phyloP scores from a whole-genome alignment of 2,888 invertebrate species.

The Apoderus coryli region DNA sequence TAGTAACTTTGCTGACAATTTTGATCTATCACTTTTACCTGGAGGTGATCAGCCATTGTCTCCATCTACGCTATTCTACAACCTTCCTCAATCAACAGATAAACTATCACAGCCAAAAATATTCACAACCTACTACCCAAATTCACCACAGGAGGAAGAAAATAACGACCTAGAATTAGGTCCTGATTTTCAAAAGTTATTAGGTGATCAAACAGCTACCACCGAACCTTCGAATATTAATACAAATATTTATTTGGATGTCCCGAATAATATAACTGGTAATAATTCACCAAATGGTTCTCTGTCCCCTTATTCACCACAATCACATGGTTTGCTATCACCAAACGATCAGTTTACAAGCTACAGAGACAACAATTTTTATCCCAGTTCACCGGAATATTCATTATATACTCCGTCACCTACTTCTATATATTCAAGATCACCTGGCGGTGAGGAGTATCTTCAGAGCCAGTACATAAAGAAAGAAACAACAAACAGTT shows the following conservation, averaged over 20 bases:
- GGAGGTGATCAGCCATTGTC: constrained; percentile 41
- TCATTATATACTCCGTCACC: constrained; percentile 37
- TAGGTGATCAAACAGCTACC: constrained; percentile 23
- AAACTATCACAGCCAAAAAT: constrained; percentile 30
- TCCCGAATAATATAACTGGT: constrained; percentile 24
- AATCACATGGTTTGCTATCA: constrained; percentile 28
- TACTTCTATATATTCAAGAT: constrained; percentile 38
- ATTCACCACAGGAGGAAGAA: constrained; percentile 22
- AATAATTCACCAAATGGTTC: constrained; percentile 26
- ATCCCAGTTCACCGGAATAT: constrained; percentile 35
- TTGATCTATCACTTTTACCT: constrained; percentile 60
- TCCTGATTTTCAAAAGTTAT: constrained; percentile 30
- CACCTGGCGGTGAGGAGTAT: constrained; percentile 38
- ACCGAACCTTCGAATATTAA: constrained; percentile 35
- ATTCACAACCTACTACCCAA: constrained; percentile 27
- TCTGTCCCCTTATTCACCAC: constrained; percentile 33
- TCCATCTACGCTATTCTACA: constrained; percentile 32
- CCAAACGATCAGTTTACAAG: constrained; percentile 36
- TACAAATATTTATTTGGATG: constrained; percentile 32
- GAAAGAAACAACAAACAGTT: constrained; percentile 38
- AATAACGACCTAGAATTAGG: constrained; percentile 24
- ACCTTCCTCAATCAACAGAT: constrained; percentile 22
- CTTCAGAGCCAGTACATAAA: constrained; percentile 29
- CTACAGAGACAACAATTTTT: constrained; percentile 34
- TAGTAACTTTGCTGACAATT: constrained; percentile 45